phyloP scores from a whole-genome alignment of 2,888 invertebrate species.

The Petrophora chlorosata region DNA sequence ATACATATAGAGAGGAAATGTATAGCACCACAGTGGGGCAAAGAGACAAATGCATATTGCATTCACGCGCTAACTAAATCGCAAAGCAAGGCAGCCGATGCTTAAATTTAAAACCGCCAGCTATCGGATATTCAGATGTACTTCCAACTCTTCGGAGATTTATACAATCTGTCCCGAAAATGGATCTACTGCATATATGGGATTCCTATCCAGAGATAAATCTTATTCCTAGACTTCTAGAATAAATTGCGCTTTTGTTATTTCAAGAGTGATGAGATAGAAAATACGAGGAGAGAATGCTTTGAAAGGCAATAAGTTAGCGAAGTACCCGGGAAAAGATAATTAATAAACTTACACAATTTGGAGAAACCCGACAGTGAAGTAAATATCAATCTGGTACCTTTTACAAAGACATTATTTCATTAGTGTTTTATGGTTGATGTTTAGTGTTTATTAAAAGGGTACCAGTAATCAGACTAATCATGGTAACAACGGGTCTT shows the following conservation, averaged over 20 bases:
- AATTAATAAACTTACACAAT: too few relatives aligned
- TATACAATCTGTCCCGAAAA: conserved; percentile 15
- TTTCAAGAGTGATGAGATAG: conserved; percentile 1
- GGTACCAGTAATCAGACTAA: too few relatives aligned
- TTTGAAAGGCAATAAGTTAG: neutral
- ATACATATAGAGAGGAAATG: too few relatives aligned
- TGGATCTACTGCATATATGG: conserved; percentile 3
- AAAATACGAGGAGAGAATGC: conserved; percentile 1
- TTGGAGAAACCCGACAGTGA: too few relatives aligned
- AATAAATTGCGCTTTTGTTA: conserved; percentile 5
- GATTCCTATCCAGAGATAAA: conserved; percentile 3
- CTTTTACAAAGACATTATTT: too few relatives aligned
- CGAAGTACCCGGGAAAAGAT: neutral
- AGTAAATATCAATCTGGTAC: too few relatives aligned
- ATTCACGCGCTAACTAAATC: conserved; percentile 15
- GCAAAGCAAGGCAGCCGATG: conserved; percentile 20
- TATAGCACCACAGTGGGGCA: too few relatives aligned
- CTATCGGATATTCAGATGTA: conserved; percentile 27
- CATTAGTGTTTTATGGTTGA: too few relatives aligned
- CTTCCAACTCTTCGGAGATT: conserved; percentile 11
- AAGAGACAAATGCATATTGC: too few relatives aligned
- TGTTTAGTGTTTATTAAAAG: too few relatives aligned
- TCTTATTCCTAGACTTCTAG: neutral
- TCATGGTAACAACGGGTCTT: too few relatives aligned
- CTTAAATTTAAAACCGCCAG: conserved; percentile 21